Evolutionary conservation across 2,888 invertebrate species (phyloP).

Genomic region (Masnerella sp.): DNA sequence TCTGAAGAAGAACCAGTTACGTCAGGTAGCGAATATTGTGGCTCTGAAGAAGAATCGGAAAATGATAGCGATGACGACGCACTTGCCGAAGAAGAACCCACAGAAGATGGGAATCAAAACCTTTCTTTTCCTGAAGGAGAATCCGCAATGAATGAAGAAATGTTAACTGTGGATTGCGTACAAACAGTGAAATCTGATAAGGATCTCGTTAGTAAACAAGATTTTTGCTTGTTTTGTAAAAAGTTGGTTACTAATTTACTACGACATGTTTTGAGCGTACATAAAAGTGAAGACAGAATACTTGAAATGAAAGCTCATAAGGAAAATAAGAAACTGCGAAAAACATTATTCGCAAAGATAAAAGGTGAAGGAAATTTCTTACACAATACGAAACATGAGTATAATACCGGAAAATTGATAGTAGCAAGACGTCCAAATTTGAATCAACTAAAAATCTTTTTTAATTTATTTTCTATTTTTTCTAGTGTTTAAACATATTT

Average conservation of each 20-base stretch:
- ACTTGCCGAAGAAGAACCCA: no score
- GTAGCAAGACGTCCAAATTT: neutral
- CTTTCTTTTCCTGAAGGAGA: neutral
- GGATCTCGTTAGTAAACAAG: neutral
- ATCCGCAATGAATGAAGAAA: neutral
- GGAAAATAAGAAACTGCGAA: neutral
- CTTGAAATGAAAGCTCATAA: neutral
- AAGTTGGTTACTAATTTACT: neutral
- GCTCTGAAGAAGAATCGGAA: no score
- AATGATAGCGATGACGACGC: no score
- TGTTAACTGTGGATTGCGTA: neutral
- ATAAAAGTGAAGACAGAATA: neutral
- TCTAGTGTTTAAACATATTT: no score
- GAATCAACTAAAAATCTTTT: neutral
- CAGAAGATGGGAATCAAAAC: no score
- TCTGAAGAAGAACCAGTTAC: no score
- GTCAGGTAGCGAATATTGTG: no score
- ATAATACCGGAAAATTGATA: neutral
- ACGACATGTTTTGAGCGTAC: neutral
- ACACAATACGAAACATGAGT: neutral
- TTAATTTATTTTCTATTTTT: neutral
- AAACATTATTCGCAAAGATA: neutral
- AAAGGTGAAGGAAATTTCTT: neutral
- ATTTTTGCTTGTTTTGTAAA: neutral
- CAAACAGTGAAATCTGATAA: neutral